Evolutionary conservation across 2,888 invertebrate genomes (phyloP).

Genomic region (Sipha maydis): DNA sequence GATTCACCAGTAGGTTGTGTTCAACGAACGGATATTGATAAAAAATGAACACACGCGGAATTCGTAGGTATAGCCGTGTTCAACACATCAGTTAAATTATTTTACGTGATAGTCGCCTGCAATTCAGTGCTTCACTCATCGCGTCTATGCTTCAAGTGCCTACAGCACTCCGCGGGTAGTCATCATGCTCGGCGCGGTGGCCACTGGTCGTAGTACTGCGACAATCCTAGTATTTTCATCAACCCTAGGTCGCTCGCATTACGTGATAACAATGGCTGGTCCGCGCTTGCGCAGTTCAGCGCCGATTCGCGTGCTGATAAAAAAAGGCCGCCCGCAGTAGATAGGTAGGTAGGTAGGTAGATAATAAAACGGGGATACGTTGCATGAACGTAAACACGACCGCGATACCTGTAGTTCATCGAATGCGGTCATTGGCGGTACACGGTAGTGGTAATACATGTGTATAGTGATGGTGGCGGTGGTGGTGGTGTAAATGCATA

Average conservation of each 20-base stretch:
- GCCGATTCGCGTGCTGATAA: not conserved
- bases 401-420: not conserved
- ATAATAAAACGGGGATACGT: not conserved
- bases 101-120: too few relatives aligned
- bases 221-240: not conserved
- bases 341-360: not conserved
- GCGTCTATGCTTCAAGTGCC: too few relatives aligned
- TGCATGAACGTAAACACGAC: not conserved
- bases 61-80: too few relatives aligned
- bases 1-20: too few relatives aligned
- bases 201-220: too few relatives aligned
- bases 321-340: not conserved
- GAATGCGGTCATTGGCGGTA: conserved; percentile 4
- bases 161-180: not conserved
- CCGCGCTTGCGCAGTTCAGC: not conserved
- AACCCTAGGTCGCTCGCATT: conserved; percentile 18
- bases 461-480: not conserved
- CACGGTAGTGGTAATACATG: not conserved
- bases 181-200: too few relatives aligned
- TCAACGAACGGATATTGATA: too few relatives aligned
- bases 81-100: too few relatives aligned
- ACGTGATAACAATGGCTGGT: not conserved
- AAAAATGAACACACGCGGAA: too few relatives aligned
- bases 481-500: not conserved
- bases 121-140: too few relatives aligned